phyloP scores from a whole-genome alignment of 2,888 invertebrate species.

The Xestia ashworthii region DNA sequence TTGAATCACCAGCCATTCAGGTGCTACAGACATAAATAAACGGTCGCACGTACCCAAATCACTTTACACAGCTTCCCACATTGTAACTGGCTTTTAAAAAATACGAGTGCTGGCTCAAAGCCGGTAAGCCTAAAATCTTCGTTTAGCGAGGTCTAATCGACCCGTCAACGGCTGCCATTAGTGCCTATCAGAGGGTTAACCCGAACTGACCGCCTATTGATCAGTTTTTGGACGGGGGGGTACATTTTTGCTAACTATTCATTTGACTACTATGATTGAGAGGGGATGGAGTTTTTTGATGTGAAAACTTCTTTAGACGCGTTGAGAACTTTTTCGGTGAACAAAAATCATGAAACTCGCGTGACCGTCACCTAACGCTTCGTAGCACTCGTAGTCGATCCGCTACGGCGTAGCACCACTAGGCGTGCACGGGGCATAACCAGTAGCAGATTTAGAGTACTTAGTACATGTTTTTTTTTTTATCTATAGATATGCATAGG shows the following conservation, averaged over 20 bases:
- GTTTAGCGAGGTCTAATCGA: conserved; percentile 64
- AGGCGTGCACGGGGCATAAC: too few species aligned
- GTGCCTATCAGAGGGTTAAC: conserved; percentile 58
- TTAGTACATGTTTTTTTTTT: conserved; percentile 12
- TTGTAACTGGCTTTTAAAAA: conserved; percentile 42
- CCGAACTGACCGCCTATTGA: conserved; percentile 53
- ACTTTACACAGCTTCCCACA: conserved; percentile 23
- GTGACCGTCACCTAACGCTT: too few species aligned
- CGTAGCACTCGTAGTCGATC: too few species aligned
- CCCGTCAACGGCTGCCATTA: conserved; percentile 49
- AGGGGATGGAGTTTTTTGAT: neutral
- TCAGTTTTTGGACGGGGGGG: conserved; percentile 34
- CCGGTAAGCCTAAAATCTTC: conserved; percentile 59
- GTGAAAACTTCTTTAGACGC: too few species aligned
- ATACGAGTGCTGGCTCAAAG: conserved; percentile 27
- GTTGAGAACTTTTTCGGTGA: too few species aligned
- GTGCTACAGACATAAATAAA: conserved; percentile 14
- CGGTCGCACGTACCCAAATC: conserved; percentile 4
- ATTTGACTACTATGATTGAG: conserved; percentile 2
- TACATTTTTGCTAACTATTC: neutral
- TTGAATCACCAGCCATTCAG: conserved; percentile 1
- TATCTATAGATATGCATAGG: conserved; percentile 1
- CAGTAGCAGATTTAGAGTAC: too few species aligned
- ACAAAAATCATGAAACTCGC: too few species aligned
- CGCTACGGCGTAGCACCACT: too few species aligned